Conservation (phyloP, 2,797 vertebrate genomes). For the Poecilia velifera region DNA sequence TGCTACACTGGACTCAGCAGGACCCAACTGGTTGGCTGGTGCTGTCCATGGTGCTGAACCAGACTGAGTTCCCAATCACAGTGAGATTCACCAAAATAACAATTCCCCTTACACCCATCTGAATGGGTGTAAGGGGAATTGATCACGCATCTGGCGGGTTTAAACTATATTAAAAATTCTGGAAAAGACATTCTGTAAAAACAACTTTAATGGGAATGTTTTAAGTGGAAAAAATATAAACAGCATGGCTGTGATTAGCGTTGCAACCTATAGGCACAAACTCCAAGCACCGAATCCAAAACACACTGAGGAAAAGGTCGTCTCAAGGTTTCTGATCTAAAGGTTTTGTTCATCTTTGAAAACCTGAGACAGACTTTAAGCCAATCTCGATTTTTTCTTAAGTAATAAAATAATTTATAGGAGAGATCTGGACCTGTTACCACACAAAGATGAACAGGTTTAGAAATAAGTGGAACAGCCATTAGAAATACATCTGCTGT, state of each 20-base stretch:
- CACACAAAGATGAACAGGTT: neutral
- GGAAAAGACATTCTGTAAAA: neutral
- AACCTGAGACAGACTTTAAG: neutral
- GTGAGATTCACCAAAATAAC: neutral
- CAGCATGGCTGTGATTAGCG: neutral
- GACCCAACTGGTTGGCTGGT: neutral
- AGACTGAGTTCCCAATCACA: too few relatives aligned
- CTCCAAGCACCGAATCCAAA: neutral
- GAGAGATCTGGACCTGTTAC: neutral
- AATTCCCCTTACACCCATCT: too few relatives aligned
- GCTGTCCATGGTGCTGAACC: conserved; percentile 66
- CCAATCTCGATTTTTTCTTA: neutral
- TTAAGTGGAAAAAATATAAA: neutral
- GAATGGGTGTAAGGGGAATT: neutral
- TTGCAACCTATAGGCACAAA: neutral
- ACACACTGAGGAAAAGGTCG: neutral
- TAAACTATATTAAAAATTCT: neutral
- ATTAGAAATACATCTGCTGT: neutral
- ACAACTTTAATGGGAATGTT: neutral
- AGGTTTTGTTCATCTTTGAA: neutral
- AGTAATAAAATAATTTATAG: neutral
- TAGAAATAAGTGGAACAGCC: neutral
- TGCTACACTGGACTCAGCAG: neutral
- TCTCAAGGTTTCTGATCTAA: neutral
- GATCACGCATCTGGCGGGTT: neutral